Conservation (phyloP, 2,888 invertebrate genomes). For the Leptopilina drosophilae region DNA sequence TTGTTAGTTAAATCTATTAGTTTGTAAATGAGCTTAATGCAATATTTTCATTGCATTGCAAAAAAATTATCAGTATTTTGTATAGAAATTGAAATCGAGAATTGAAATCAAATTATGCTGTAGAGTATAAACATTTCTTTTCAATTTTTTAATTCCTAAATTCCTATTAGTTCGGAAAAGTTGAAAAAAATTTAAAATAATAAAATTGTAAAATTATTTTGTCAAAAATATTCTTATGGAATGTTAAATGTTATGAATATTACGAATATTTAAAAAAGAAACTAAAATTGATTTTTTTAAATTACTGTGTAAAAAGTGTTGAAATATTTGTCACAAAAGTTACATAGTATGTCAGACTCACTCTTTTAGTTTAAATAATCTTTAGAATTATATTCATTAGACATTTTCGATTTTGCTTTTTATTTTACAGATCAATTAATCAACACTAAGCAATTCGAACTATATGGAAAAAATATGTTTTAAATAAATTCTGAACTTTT, state of each 20-base stretch:
- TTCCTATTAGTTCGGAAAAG: background rate
- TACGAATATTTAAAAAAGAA: background rate
- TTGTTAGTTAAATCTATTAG: background rate
- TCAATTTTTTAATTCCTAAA: background rate
- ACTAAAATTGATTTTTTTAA: too few relatives aligned
- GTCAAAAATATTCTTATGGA: background rate
- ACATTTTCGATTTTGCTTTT: too few relatives aligned
- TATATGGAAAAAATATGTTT: too few relatives aligned
- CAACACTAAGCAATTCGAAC: too few relatives aligned
- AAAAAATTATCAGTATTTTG: background rate
- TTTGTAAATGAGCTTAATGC: background rate
- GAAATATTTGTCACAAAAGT: too few relatives aligned
- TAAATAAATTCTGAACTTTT: too few relatives aligned
- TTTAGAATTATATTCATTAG: too few relatives aligned
- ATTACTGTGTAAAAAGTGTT: too few relatives aligned
- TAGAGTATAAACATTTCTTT: background rate
- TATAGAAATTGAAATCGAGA: background rate
- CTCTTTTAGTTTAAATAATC: too few relatives aligned
- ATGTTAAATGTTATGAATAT: background rate
- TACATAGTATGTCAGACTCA: too few relatives aligned
- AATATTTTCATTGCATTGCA: background rate
- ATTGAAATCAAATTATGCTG: background rate
- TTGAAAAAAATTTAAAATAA: background rate
- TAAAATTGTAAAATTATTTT: conserved; percentile 4
- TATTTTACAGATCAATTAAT: too few relatives aligned